Percentiles rank a stretch among this genome's conserved stretches.
Evolutionary conservation across 2,113 vertebrate genomes (phyloP).

Genomic region (Vimba vimba): DNA sequence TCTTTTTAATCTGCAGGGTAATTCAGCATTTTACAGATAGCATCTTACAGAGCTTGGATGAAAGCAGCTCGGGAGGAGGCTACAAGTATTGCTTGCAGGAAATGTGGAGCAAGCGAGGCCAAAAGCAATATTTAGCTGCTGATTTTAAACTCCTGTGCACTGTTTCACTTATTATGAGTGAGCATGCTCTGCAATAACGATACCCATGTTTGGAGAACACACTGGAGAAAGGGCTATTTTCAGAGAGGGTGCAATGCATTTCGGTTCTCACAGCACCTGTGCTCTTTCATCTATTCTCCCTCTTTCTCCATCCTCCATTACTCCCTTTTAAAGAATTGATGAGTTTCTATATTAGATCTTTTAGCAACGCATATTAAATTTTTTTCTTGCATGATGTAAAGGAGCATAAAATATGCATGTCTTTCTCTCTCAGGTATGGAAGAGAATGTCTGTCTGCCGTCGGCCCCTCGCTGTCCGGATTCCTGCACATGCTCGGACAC

Average conservation of each 20-base stretch:
- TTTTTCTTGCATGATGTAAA: constrained; percentile 48
- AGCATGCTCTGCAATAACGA: constrained; percentile 42
- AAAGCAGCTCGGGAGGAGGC: constrained; percentile 56
- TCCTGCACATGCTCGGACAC: constrained; percentile 91
- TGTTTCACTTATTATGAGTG: constrained; percentile 58
- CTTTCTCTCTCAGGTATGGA: constrained; percentile 78
- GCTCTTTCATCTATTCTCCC: constrained; percentile 36
- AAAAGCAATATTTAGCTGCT: constrained; percentile 68
- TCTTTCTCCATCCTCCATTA: constrained; percentile 23
- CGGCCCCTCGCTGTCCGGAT: constrained; percentile 87
- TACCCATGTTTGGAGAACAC: constrained; percentile 22
- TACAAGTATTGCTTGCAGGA: constrained; percentile 48
- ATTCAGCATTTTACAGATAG: constrained; percentile 58
- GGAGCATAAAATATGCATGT: constrained; percentile 47
- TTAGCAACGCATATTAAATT: constrained; percentile 36
- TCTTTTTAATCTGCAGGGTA: constrained; percentile 69
- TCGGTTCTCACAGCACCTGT: constrained; percentile 31
- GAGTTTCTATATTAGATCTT: constrained; percentile 57
- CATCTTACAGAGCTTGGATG: constrained; percentile 64
- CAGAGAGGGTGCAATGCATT: not conserved
- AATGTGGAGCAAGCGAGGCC: constrained; percentile 61
- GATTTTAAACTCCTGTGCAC: constrained; percentile 66
- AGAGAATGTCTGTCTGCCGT: constrained; percentile 90
- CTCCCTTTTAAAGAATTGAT: constrained; percentile 56
- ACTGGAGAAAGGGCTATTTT: constrained; percentile 27